These are phyloP conservation scores for Flexamia atlantica DNA, from an alignment of 2,888 invertebrate genomes.

Conservation along the genomic window DNA sequence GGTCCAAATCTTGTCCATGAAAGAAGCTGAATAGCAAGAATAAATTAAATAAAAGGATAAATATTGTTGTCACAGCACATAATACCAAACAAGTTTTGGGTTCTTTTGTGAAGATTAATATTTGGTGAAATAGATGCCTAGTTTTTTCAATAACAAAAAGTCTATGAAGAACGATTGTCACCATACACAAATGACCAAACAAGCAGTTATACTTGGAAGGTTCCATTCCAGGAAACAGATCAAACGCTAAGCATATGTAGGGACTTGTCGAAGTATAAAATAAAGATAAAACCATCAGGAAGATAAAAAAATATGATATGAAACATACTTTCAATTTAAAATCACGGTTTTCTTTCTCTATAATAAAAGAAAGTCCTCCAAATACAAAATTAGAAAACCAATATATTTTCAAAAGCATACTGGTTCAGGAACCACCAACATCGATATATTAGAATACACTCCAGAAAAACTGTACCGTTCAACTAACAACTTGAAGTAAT, in stretches of 20 bases:
- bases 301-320: neutral
- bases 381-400: neutral
- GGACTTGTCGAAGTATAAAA: neutral
- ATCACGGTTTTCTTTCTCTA: neutral
- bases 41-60: neutral
- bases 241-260: neutral
- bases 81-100: neutral
- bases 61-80: neutral
- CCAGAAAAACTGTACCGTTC: neutral
- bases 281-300: neutral
- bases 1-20: neutral
- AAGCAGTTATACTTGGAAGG: conserved; percentile 10
- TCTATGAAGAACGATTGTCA: neutral
- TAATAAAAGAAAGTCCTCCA: neutral
- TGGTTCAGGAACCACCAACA: neutral
- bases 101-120: neutral
- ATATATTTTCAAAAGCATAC: neutral
- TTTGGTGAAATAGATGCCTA: neutral
- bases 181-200: neutral
- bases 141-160: neutral
- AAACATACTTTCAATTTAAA: neutral
- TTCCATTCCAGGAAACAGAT: neutral
- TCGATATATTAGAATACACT: no score
- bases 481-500: neutral
- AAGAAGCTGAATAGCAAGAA: neutral